Evolutionary conservation across 2,888 invertebrate genomes (phyloP).

Genomic region (Deilephila porcellus): DNA sequence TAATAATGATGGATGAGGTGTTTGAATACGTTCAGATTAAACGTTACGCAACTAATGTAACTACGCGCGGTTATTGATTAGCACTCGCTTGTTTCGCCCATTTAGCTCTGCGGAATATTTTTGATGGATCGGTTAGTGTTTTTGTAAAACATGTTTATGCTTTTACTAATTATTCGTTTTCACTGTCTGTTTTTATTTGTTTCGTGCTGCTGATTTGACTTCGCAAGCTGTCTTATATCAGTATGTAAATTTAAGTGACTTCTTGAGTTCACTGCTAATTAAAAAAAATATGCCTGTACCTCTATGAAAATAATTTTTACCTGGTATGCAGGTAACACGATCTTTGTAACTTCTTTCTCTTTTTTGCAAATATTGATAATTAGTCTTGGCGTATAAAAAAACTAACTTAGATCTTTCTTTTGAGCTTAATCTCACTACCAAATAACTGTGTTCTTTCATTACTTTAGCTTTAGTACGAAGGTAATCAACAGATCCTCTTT

Average conservation of each 20-base stretch:
- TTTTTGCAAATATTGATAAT: too few relatives aligned
- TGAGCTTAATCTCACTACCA: background rate
- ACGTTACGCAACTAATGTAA: constrained; percentile 14
- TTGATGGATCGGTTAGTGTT: constrained; percentile 6
- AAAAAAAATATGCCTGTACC: too few relatives aligned
- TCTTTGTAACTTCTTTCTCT: too few relatives aligned
- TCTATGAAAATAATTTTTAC: too few relatives aligned
- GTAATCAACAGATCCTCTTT: background rate
- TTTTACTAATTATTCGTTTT: background rate
- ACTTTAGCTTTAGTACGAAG: background rate
- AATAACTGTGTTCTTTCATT: background rate
- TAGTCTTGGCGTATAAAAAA: too few relatives aligned
- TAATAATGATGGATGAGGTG: constrained; percentile 56
- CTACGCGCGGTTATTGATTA: constrained; percentile 5
- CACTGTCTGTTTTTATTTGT: background rate
- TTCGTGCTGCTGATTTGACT: background rate
- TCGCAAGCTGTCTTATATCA: too few relatives aligned
- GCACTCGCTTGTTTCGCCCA: constrained; percentile 9
- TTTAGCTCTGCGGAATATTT: background rate
- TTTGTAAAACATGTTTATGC: constrained; percentile 5
- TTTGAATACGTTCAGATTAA: constrained; percentile 30
- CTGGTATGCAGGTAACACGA: too few relatives aligned
- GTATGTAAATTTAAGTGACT: too few relatives aligned
- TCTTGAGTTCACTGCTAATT: too few relatives aligned
- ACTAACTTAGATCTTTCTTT: too few relatives aligned